These are phyloP conservation scores for Aeoliscus strigatus DNA, from an alignment of 2,797 vertebrate species.

Conservation along the genomic window DNA sequence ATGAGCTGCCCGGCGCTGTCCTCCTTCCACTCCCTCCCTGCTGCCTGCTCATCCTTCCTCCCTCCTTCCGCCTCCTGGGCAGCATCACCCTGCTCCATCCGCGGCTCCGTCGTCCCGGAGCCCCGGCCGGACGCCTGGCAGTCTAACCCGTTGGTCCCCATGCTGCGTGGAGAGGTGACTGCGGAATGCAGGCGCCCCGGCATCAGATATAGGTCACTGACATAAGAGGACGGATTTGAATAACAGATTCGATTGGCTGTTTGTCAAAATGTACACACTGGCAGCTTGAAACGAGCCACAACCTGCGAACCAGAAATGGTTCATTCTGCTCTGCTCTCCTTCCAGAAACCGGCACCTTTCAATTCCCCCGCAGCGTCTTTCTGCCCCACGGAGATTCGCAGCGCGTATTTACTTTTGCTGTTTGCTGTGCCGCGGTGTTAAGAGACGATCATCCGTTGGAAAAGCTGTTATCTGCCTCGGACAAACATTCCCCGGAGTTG, in stretches of 20 bases:
- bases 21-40: constrained; percentile 44
- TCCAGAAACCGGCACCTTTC: too few relatives aligned
- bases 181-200: constrained; percentile 50
- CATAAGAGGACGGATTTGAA: constrained; percentile 50
- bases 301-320: too few relatives aligned
- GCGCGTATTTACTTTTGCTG: too few relatives aligned
- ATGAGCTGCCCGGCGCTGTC: constrained; percentile 62
- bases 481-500: constrained; percentile 42
- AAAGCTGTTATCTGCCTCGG: too few relatives aligned
- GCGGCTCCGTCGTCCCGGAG: constrained; percentile 48
- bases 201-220: constrained; percentile 62
- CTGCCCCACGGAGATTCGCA: too few relatives aligned
- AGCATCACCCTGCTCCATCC: constrained; percentile 49
- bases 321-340: too few relatives aligned
- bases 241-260: constrained; percentile 50
- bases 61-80: constrained; percentile 20
- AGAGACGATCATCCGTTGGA: too few relatives aligned
- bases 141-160: constrained; percentile 65
- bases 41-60: constrained; percentile 22
- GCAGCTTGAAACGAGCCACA: too few relatives aligned
- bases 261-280: constrained; percentile 34
- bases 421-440: too few relatives aligned
- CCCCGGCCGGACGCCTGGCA: constrained; percentile 39
- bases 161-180: constrained; percentile 55
- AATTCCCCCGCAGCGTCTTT: too few relatives aligned